Evolutionary conservation across 2,113 vertebrate genomes (phyloP).

Genomic region (Tachuris rubrigastra): DNA sequence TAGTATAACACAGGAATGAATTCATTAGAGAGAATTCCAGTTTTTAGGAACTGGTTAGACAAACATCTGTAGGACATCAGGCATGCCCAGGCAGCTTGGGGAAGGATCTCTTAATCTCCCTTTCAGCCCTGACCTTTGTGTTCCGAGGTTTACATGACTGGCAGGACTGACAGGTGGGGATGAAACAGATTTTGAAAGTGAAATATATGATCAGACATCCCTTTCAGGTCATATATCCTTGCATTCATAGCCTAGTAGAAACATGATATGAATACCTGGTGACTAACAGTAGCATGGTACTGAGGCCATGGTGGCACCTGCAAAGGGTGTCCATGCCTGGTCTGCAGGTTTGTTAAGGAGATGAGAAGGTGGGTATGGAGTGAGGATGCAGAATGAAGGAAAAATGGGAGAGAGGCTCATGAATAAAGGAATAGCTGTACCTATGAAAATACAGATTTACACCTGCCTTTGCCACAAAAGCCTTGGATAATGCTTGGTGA

Average conservation of each 20-base stretch:
- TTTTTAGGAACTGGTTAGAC: not conserved
- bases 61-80: not conserved
- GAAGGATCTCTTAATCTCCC: not conserved
- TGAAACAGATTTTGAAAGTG: not conserved
- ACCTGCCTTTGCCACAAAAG: not conserved
- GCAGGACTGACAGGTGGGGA: not conserved
- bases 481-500: not conserved
- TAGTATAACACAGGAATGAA: not conserved
- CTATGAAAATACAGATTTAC: not conserved
- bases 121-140: not conserved
- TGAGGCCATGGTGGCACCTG: not conserved
- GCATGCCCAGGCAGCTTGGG: not conserved
- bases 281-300: not conserved
- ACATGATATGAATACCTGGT: not conserved
- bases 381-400: not conserved
- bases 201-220: not conserved
- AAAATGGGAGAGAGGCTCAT: not conserved
- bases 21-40: not conserved
- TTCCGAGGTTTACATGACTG: not conserved
- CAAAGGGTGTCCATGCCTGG: not conserved
- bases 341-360: not conserved
- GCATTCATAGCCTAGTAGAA: not conserved
- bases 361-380: not conserved
- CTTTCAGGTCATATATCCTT: not conserved
- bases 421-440: not conserved